These are phyloP conservation scores for Myiotriccus ornatus DNA, from an alignment of 2,797 vertebrate species.

Conservation along the genomic window DNA sequence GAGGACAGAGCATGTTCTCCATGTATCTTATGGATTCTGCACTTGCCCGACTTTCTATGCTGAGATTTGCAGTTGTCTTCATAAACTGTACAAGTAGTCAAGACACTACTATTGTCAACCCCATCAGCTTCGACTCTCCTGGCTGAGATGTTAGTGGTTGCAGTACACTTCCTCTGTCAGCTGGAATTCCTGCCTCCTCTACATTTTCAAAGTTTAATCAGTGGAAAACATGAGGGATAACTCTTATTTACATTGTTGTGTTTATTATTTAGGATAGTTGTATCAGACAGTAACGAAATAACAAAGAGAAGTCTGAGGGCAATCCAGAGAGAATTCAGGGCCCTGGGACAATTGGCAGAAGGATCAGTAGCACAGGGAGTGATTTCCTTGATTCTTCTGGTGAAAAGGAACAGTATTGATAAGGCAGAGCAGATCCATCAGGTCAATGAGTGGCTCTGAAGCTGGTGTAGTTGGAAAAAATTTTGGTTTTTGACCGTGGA, in stretches of 20 bases:
- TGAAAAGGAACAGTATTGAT: not conserved
- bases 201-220: not conserved
- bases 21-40: accelerated
- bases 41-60: not conserved
- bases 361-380: not conserved
- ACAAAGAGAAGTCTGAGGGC: not conserved
- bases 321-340: not conserved
- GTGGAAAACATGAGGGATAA: not conserved
- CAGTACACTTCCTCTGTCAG: not conserved
- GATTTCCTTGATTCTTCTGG: not conserved
- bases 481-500: no score
- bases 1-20: not conserved
- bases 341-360: not conserved
- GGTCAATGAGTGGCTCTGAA: not conserved
- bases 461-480: not conserved
- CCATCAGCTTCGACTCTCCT: not conserved
- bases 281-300: not conserved
- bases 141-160: not conserved
- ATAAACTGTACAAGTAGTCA: not conserved
- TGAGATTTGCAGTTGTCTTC: not conserved
- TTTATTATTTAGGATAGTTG: not conserved
- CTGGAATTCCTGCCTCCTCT: not conserved
- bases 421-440: not conserved
- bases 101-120: not conserved
- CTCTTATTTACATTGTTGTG: not conserved